Evolutionary conservation across 2,113 vertebrate genomes (phyloP), one percentile per base, ranked within the genome.

Genomic region (Zeus faber): DNA sequence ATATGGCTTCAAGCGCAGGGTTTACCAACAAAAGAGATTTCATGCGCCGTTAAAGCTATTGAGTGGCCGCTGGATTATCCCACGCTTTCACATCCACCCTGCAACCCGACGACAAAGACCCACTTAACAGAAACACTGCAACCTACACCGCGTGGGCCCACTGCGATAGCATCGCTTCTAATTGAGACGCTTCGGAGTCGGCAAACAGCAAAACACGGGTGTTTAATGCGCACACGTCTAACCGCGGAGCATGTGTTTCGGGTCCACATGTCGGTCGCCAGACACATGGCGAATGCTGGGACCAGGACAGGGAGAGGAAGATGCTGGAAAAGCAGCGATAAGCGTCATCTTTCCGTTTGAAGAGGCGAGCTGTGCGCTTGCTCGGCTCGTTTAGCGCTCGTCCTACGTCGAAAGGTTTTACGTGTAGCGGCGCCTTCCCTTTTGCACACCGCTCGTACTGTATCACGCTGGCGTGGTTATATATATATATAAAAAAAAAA

Each of bases 11-110:
- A 54, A 76, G 81, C 77, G 43, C 67, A 72, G 60, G 72, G 81
- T 87, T 87, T 81, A 83, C 83, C 71, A 85, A 87, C 83, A 87
- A 80, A 85, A 76, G 71, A 85, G 85, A 88, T 88, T 87, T 84
- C 82, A 87, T 79, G 84, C 71, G 14, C 82, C 78, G 83, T 88
- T 89, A 87, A 80, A 65, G 71, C 72, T 86, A 85, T 85, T 71
- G 87, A 87, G 75, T 85, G 77, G 80, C 66, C 80, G 77, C 77
- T 83, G 85, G 85, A 87, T 89, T 87, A 87, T 74, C 81, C 70
- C 78, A 58, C 75, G 70, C 74, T 67, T n/a, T 74, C 80, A 85
- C 81, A 78, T 82, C 82, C 80, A 82, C 81, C 80, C 78, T 67
- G 67, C 76, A 79, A 75, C 67, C 58, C 59, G 7, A 67, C 65